These are phyloP conservation scores for Parapsyche elsis DNA, from an alignment of 1,140 invertebrate genomes.

Conservation along the genomic window DNA sequence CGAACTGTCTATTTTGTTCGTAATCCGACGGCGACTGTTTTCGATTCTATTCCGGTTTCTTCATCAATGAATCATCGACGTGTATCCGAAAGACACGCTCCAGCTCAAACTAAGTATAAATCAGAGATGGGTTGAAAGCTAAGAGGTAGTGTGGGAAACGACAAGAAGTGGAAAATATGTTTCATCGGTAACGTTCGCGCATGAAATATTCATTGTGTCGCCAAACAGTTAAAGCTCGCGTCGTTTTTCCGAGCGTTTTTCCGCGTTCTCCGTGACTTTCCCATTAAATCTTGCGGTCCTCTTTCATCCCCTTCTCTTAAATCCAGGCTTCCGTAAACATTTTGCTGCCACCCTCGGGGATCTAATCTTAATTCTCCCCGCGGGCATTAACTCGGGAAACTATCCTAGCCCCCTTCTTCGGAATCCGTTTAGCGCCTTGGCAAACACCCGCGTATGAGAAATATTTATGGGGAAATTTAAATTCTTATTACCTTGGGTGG, in stretches of 20 bases:
- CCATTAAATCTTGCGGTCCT: slow-evolving; percentile 1
- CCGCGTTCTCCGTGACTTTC: background rate
- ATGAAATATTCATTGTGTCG: slow-evolving; percentile 30
- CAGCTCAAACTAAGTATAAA: no score
- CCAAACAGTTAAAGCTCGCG: slow-evolving; percentile 10
- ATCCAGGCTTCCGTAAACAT: slow-evolving; percentile 9
- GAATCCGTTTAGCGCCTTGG: slow-evolving; percentile 31
- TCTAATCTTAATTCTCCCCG: slow-evolving; percentile 38
- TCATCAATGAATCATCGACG: no score
- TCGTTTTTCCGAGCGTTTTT: slow-evolving; percentile 6
- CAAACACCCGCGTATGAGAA: background rate
- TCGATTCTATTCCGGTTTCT: no score
- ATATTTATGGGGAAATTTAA: slow-evolving; percentile 13
- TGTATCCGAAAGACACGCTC: no score
- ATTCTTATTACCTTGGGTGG: background rate
- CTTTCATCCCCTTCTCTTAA: background rate
- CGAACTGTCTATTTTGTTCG: no score
- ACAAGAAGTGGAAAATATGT: background rate
- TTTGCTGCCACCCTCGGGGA: background rate
- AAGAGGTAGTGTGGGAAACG: background rate
- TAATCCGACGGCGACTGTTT: no score
- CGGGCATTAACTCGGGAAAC: slow-evolving; percentile 18
- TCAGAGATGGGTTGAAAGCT: no score
- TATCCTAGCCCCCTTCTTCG: background rate
- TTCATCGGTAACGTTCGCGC: background rate